Evolutionary conservation across 1,140 invertebrate genomes (phyloP).

Genomic region (Conopomorpha cramerella): DNA sequence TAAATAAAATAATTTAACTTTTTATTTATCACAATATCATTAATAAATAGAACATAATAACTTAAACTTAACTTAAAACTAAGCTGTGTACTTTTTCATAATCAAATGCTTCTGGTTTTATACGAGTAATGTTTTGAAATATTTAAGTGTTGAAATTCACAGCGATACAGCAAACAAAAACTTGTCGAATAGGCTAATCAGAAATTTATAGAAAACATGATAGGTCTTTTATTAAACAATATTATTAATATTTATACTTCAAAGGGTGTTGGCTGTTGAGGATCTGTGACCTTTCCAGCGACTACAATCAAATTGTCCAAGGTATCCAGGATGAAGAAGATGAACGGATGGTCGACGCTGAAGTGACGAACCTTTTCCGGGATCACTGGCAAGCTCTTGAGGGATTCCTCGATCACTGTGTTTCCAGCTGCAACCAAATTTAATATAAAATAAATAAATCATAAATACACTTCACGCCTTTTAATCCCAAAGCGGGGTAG

Average conservation of each 20-base stretch:
- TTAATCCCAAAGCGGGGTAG: too few species aligned
- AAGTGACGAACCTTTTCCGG: slow-evolving; percentile 46
- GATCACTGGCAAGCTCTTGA: slow-evolving; percentile 30
- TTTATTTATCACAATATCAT: slow-evolving; percentile 46
- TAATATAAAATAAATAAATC: too few species aligned
- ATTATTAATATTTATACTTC: slow-evolving; percentile 14
- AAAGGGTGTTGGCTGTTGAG: slow-evolving; percentile 27
- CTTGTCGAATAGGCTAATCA: background rate
- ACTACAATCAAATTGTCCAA: slow-evolving; percentile 66
- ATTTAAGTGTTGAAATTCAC: slow-evolving; percentile 4
- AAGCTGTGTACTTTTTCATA: slow-evolving; percentile 58
- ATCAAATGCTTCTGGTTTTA: slow-evolving; percentile 59
- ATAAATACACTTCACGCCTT: too few species aligned
- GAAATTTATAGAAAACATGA: slow-evolving; percentile 1
- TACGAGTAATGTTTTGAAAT: too few species aligned
- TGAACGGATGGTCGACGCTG: slow-evolving; percentile 67
- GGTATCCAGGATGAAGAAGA: slow-evolving; percentile 70
- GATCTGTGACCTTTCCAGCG: slow-evolving; percentile 64
- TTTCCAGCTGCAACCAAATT: too few species aligned
- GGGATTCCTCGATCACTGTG: too few species aligned
- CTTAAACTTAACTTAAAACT: slow-evolving; percentile 28
- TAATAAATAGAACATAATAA: slow-evolving; percentile 9
- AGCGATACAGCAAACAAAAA: slow-evolving; percentile 10
- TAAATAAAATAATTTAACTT: too few species aligned
- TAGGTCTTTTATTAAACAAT: background rate